phyloP scores from a whole-genome alignment of 2,888 invertebrate species.

The Trichacis sp. region DNA sequence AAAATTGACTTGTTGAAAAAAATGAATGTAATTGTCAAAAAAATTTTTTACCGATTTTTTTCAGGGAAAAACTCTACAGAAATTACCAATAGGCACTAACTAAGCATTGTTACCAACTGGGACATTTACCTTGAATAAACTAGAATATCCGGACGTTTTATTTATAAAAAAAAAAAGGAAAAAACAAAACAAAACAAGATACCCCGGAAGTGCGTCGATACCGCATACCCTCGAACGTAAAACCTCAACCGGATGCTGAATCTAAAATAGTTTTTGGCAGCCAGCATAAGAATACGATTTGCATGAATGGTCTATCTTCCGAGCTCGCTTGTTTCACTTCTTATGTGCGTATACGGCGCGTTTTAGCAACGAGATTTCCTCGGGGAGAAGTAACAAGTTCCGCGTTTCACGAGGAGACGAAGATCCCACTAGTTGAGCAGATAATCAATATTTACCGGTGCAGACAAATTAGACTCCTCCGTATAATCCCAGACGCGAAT shows the following conservation, averaged over 20 bases:
- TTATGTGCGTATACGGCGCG: not conserved
- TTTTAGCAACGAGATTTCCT: conserved; percentile 3
- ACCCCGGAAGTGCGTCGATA: not conserved
- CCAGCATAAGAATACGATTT: not conserved
- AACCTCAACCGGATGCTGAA: not conserved
- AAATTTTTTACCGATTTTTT: no score
- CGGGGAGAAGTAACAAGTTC: conserved; percentile 5
- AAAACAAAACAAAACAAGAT: no score
- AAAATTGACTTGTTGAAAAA: no score
- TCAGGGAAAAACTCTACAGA: no score
- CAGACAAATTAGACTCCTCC: not conserved
- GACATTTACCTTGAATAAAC: no score
- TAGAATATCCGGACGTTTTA: no score
- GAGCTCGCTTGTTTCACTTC: conserved; percentile 1
- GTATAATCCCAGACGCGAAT: not conserved
- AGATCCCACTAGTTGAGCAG: conserved; percentile 6
- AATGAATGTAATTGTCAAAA: no score
- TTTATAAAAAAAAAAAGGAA: no score
- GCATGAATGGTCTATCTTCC: not conserved
- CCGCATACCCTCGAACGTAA: not conserved
- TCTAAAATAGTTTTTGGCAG: conserved; percentile 6
- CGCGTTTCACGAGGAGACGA: not conserved
- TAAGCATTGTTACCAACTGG: no score
- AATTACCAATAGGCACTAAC: no score
- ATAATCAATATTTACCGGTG: conserved; percentile 9